Evolutionary conservation across 2,113 vertebrate genomes (phyloP), one percentile per base, ranked within the genome.

Genomic region (Tachuris rubrigastra): DNA sequence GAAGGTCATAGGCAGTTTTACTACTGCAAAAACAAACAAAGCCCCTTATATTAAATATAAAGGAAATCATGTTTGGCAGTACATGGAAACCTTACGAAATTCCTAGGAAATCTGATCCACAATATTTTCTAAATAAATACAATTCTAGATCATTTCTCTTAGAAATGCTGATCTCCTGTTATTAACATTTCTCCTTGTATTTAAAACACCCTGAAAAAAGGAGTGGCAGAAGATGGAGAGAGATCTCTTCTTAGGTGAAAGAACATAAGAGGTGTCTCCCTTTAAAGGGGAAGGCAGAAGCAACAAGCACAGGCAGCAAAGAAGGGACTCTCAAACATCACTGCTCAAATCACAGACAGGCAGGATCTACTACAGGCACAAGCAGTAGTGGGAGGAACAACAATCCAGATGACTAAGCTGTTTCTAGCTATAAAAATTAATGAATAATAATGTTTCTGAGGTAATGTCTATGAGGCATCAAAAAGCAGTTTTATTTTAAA

Each of bases 401-500:
- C 65, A 67, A n/a, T 63, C 47, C 56, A 94, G 25, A 88, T 67
- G 35, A 92, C 44, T 69, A 55, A 77, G 15, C n/a, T 88, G 62
- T 14, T 85, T 71, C 37, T 30, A 82, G n/a, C 69, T 5, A 4
- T 72, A 73, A 80, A 79, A 91, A 82, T n/a, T 62, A 89, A 84
- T 1, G 2, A 89, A 69, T 53, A 65, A 66, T 72, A 62, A 84
- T 56, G 58, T 65, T 87, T 44, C 60, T 14, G 69, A 69, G 53
- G 78, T 52, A 87, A 92, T 10, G 21, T 16, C 55, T 50, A 60
- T 14, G 10, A 83, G 31, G 49, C n/a, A 78, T 63, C 92, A 80
- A 94, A 72, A 25, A 93, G 74, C 23, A 55, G 60, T 80, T 84
- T 69, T 73, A 71, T 71, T 86, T 86, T 65, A 94, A 92, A 84